Evolutionary conservation across 2,113 vertebrate genomes (phyloP).

Genomic region (Oenanthe melanoleuca): DNA sequence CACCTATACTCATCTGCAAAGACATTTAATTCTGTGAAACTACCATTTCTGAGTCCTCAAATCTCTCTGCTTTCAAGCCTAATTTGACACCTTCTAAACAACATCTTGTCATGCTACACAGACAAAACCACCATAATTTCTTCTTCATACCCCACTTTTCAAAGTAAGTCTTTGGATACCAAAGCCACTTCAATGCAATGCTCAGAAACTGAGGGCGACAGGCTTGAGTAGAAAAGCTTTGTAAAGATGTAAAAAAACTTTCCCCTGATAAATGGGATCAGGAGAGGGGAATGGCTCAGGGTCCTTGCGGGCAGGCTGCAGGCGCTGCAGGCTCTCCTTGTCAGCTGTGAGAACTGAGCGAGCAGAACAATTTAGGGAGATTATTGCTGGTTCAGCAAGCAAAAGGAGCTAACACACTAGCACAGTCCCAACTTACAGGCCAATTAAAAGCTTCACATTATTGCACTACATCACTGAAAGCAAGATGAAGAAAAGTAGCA

Average conservation of each 20-base stretch:
- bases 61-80: background rate
- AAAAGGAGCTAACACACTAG: background rate
- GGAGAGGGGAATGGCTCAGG: background rate
- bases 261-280: background rate
- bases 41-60: background rate
- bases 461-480: background rate
- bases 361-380: constrained; percentile 2
- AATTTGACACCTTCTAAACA: background rate
- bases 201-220: background rate
- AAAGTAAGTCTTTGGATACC: background rate
- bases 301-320: background rate
- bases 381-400: background rate
- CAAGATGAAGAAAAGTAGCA: background rate
- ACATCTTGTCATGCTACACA: background rate
- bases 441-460: background rate
- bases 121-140: background rate
- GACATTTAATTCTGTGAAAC: background rate
- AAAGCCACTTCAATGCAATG: background rate
- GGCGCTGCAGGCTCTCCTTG: background rate
- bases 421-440: background rate
- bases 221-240: background rate
- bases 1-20: background rate
- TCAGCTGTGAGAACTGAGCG: background rate
- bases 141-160: background rate
- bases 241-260: background rate